Evolutionary conservation across 1,140 invertebrate species (phyloP).

Genomic region (Drosophila murphyi): DNA sequence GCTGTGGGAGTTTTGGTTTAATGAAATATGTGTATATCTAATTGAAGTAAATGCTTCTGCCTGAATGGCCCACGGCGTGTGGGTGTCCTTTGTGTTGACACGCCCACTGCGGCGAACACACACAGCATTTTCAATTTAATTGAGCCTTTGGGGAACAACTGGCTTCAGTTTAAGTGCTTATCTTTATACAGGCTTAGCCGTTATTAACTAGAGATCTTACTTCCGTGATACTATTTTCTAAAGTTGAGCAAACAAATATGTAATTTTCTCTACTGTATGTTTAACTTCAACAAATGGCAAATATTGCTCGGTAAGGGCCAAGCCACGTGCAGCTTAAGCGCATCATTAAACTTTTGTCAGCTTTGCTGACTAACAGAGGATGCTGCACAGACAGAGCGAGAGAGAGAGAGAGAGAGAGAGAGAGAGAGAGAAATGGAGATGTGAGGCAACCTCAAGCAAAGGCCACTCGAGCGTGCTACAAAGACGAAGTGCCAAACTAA

Average conservation of each 20-base stretch:
- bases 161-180: background rate
- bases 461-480: conserved; percentile 55
- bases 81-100: background rate
- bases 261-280: background rate
- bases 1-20: conserved; percentile 49
- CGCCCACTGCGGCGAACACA: conserved; percentile 10
- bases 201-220: background rate
- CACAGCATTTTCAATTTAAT: conserved; percentile 44
- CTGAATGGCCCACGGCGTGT: conserved; percentile 24
- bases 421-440: conserved; percentile 14
- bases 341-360: conserved; percentile 83
- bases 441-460: conserved; percentile 57
- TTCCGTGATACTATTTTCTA: background rate
- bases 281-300: conserved; percentile 20
- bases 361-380: background rate
- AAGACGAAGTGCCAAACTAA: conserved; percentile 69
- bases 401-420: background rate
- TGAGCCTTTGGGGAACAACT: conserved; percentile 31
- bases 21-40: conserved; percentile 61
- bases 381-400: background rate
- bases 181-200: conserved; percentile 1
- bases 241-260: conserved; percentile 12
- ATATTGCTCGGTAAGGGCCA: conserved; percentile 2
- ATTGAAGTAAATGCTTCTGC: conserved; percentile 70
- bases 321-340: conserved; percentile 63